Base-by-base conservation (phyloP, 1,140 invertebrate species). In the Drosophila sulfurigaster region DNA sequence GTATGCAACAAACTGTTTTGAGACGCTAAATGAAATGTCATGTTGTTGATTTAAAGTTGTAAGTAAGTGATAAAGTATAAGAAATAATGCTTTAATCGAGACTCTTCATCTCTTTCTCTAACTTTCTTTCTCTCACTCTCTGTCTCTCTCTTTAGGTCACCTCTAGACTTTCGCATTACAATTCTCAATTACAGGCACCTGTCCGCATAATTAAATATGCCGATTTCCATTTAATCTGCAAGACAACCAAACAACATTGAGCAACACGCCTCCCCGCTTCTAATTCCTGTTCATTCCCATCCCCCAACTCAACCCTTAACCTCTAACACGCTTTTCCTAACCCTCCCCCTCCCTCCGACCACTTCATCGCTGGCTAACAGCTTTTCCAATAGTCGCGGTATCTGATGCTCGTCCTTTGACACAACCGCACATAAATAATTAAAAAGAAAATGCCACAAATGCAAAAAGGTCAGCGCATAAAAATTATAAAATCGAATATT, bases 401-500 rank as follows among this genome's bases (percentile, higher is more conserved):
- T 28, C 20, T 48, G 57, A 43, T 32, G 30, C n/a, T 48, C 20
- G 38, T 64, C 51, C 63, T 54, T 65, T 56, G 41, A 54, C 66
- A 41, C 38, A 82, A 72, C 80, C 82, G 78, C 85, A 81, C 68
- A 89, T 88, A 89, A 88, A 88, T 88, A 88, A 88, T 88, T 88
- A 88, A 88, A 88, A 87, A 75, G 85, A 83, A 87, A 89, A 87
- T 83, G 79, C 83, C 83, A 63, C 81, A 87, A 82, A 82, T 87
- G 78, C 85, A 89, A 87, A 87, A 87, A 88, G 83, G 83, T 87
- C 83, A 87, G 74, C 73, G 83, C 49, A 87, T 88, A 83, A 87
- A 87, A 83, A 88, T 87, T 88, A 83, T 78, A 73, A 89, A 89
- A 89, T 89, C 81, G 86, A 89, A 89, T 89, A 89, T 89, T 89